Evolutionary conservation across 1,140 invertebrate species (phyloP), one percentile per base, ranked within the genome.

Genomic region (Brachionus asplanchnoidis): DNA sequence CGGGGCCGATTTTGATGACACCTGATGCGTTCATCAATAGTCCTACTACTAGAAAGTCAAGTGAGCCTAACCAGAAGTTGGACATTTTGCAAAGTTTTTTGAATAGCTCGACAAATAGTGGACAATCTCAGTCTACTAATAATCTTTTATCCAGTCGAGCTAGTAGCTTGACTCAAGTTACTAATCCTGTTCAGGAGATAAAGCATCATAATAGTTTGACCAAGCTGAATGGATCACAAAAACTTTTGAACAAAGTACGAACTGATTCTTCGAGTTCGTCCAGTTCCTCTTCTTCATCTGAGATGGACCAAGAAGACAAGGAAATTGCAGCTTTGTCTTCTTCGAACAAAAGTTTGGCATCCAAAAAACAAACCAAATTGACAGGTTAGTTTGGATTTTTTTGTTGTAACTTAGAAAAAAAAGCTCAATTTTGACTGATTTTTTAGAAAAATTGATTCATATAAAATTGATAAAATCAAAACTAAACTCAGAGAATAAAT

Each of bases 1-100:
- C 53, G 14, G 32, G 28, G 20, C 87, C 87, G 14, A 84, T 89
- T 87, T 91, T 96, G 1, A 94, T 97, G 92, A 95, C 95, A 1
- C 95, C 95, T 0, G 94, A 96, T 88, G 94, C 94, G 6, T 97
- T 96, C 87, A 94, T 92, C 11, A 82, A 82, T 11, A 82, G 79
- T 40, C 79, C 79, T 3, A 60, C 60, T 28, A n/a, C 28, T 14
- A 79, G 20, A 75, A 60, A 85, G 66, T 32, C 70, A 23, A 73
- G 75, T 87, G 20, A 87, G 86, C 82, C 87, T 87, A n/a, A 88
- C 86, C 87, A 87, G 85, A 68, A 46, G 70, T 36, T 50, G 40
- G 66, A 40, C 23, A 66, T 73, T 56, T 28, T 66, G 65, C 80
- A 56, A 85, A 17, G 44, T 11, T 85, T 85, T 66, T 65, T 85